These are phyloP conservation scores for Cynoglossus semilaevis DNA, from an alignment of 2,113 vertebrate species.

Conservation along the genomic window DNA sequence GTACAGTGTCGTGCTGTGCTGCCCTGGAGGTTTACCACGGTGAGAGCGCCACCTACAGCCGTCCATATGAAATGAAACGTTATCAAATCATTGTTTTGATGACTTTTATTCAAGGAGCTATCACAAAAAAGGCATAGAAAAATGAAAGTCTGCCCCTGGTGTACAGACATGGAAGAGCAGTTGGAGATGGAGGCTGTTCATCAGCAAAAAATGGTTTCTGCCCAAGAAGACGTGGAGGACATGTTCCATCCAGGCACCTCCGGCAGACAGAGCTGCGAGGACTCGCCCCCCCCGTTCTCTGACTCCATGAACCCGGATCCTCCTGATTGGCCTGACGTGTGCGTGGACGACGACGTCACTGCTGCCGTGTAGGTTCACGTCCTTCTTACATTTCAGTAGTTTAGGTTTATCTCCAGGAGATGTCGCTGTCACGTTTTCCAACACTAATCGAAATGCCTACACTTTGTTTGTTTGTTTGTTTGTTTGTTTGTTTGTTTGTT, in stretches of 20 bases:
- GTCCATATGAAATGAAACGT: too few species aligned
- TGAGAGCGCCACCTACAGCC: constrained; percentile 66
- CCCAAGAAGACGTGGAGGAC: constrained; percentile 10
- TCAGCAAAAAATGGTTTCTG: constrained; percentile 35
- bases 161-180: constrained; percentile 72
- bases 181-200: constrained; percentile 51
- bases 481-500: neutral
- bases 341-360: constrained; percentile 43
- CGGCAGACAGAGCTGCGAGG: constrained; percentile 21
- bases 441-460: too few species aligned
- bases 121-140: too few species aligned
- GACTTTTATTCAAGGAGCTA: neutral
- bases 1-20: constrained; percentile 78
- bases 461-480: neutral
- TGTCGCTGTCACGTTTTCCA: constrained; percentile 20
- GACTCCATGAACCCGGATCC: constrained; percentile 57
- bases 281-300: constrained; percentile 46
- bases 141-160: neutral
- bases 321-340: constrained; percentile 71
- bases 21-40: constrained; percentile 81
- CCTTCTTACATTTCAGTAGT: constrained; percentile 10
- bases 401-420: constrained; percentile 7
- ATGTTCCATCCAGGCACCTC: constrained; percentile 9
- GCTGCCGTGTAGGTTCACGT: constrained; percentile 58
- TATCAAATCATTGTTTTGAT: too few species aligned